Conservation (phyloP, 37 sponge, comb jelly and placozoan species). For the Tethya wilhelma region DNA sequence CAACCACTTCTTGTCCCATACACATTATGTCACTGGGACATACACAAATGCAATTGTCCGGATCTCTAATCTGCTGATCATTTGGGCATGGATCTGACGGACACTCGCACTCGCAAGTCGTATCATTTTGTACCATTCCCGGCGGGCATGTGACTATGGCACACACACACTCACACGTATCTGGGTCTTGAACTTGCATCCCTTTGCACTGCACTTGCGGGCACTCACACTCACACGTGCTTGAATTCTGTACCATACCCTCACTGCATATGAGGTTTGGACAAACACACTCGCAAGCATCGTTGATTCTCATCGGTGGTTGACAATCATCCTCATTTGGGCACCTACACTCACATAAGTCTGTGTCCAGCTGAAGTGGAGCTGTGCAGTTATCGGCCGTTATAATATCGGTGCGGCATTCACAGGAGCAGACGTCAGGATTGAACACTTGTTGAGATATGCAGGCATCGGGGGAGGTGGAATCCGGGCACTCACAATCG, state of each 20-base stretch:
- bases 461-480: neutral
- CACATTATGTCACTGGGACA: slow-evolving; percentile 21
- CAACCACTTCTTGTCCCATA: neutral
- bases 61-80: slow-evolving; percentile 26
- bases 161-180: slow-evolving; percentile 52
- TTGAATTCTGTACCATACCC: slow-evolving; percentile 34
- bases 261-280: slow-evolving; percentile 33
- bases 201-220: slow-evolving; percentile 7
- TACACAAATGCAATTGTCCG: slow-evolving; percentile 26
- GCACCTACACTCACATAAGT: slow-evolving; percentile 43
- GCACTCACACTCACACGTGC: slow-evolving; percentile 25
- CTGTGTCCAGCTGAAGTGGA: neutral
- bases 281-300: slow-evolving; percentile 33
- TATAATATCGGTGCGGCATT: slow-evolving; percentile 16
- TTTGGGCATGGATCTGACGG: slow-evolving; percentile 7
- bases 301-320: slow-evolving; percentile 7
- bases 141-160: slow-evolving; percentile 10
- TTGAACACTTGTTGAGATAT: slow-evolving; percentile 12
- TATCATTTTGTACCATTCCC: slow-evolving; percentile 18
- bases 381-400: neutral
- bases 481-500: slow-evolving; percentile 32
- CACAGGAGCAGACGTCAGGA: slow-evolving; percentile 19
- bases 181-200: slow-evolving; percentile 20
- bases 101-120: slow-evolving; percentile 32
- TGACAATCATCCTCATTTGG: neutral